These are phyloP conservation scores for Aphidius ervi DNA, from an alignment of 1,140 invertebrate genomes.

Conservation along the genomic window DNA sequence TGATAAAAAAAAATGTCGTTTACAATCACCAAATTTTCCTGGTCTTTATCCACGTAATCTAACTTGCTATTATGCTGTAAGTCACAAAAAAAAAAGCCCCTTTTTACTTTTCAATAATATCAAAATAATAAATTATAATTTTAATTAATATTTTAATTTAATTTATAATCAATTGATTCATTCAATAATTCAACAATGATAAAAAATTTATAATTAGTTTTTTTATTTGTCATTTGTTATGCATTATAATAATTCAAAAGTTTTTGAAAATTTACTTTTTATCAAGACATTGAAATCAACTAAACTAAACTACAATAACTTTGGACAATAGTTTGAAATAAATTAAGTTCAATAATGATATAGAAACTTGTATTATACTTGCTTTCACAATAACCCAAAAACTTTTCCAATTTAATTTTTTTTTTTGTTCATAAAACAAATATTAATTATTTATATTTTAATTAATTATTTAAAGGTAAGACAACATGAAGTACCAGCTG, in stretches of 20 bases:
- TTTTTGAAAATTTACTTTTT: too few species aligned
- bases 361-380: not conserved
- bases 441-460: constrained; percentile 22
- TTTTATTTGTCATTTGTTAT: too few species aligned
- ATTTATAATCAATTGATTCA: too few species aligned
- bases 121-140: constrained; percentile 5
- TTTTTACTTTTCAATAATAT: too few species aligned
- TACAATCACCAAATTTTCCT: constrained; percentile 88
- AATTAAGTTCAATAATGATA: not conserved
- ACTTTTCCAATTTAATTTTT: not conserved
- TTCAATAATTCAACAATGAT: too few species aligned
- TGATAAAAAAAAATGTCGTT: constrained; percentile 77
- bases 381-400: not conserved
- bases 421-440: too few species aligned
- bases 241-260: too few species aligned
- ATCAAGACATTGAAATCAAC: too few species aligned
- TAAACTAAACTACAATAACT: not conserved
- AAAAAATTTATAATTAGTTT: too few species aligned
- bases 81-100: constrained; percentile 9
- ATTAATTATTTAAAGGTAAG: constrained; percentile 41
- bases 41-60: constrained; percentile 86
- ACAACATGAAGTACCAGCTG: constrained; percentile 74
- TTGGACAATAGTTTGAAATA: not conserved
- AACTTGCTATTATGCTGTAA: constrained; percentile 82
- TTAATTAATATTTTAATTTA: constrained; percentile 26